Evolutionary conservation across 1,140 invertebrate genomes (phyloP).

Genomic region (Stratiolaelaps scimitus): DNA sequence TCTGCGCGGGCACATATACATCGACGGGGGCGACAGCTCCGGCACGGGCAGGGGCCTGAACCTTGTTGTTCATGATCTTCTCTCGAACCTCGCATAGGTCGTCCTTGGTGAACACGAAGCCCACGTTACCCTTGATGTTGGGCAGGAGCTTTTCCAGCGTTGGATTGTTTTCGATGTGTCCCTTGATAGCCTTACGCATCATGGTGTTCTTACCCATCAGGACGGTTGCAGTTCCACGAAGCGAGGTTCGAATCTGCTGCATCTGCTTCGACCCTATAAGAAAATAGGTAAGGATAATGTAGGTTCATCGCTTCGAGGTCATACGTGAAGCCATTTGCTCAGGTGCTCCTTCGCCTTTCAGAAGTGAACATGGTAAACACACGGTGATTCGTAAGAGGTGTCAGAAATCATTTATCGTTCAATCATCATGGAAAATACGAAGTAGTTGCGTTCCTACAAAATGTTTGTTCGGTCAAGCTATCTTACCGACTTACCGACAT

Average conservation of each 20-base stretch:
- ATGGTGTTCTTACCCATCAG: slow-evolving; percentile 99
- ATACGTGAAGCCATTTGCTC: no score
- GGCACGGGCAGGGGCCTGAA: slow-evolving; percentile 76
- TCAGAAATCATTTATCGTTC: neutral
- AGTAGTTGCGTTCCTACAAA: no score
- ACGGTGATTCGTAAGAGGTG: slow-evolving; percentile 37
- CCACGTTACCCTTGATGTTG: slow-evolving; percentile 92
- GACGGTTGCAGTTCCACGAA: slow-evolving; percentile 76
- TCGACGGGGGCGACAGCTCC: slow-evolving; percentile 90
- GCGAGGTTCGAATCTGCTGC: slow-evolving; percentile 90
- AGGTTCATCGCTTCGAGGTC: no score
- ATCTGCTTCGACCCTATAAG: slow-evolving; percentile 93
- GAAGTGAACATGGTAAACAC: neutral
- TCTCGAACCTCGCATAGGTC: slow-evolving; percentile 88
- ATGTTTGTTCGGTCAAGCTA: no score
- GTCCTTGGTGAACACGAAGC: slow-evolving; percentile 94
- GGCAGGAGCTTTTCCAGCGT: slow-evolving; percentile 84
- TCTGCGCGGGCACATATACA: slow-evolving; percentile 91
- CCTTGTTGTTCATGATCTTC: slow-evolving; percentile 87
- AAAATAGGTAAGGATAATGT: no score
- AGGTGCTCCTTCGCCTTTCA: neutral
- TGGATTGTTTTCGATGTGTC: slow-evolving; percentile 85
- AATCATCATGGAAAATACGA: slow-evolving; percentile 8
- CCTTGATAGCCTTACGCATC: slow-evolving; percentile 98
- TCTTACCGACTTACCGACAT: slow-evolving; percentile 53